Percentiles rank a stretch among this genome's conserved stretches.
Evolutionary conservation across 1,140 invertebrate species (phyloP).

Genomic region (Agrilus planipennis): DNA sequence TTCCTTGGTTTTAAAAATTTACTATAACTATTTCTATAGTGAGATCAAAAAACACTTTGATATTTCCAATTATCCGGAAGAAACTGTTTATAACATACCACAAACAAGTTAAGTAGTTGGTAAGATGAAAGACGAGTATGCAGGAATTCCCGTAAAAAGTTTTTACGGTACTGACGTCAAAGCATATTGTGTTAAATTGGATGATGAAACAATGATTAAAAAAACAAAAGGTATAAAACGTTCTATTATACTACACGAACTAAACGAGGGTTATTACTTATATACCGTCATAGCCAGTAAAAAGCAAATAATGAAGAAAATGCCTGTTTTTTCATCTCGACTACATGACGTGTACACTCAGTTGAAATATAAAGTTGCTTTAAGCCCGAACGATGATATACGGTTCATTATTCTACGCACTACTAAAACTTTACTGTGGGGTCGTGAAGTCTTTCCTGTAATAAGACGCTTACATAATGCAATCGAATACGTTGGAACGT

Average conservation of each 20-base stretch:
- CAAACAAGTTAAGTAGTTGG: not conserved
- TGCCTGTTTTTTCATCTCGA: not conserved
- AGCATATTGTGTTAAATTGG: conserved; percentile 9
- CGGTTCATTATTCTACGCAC: conserved; percentile 3
- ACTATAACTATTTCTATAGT: not conserved
- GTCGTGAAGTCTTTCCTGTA: too few species aligned
- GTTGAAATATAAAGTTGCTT: conserved; percentile 7
- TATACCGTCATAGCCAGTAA: not conserved
- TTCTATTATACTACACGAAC: conserved; percentile 11
- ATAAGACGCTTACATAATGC: too few species aligned
- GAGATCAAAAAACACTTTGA: not conserved
- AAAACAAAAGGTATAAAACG: conserved; percentile 23
- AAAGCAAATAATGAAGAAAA: conserved; percentile 1
- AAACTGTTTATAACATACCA: conserved; percentile 8
- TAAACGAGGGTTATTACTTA: conserved; percentile 4
- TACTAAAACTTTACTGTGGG: not conserved
- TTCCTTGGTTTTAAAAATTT: not conserved
- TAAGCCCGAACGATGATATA: conserved; percentile 4
- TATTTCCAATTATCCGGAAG: conserved; percentile 13
- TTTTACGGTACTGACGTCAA: conserved; percentile 7
- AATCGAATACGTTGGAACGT: too few species aligned
- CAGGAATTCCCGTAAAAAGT: not conserved
- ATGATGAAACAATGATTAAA: conserved; percentile 7
- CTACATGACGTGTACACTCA: conserved; percentile 7
- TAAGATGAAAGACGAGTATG: conserved; percentile 8